Evolutionary conservation across 2,113 vertebrate genomes (phyloP).

Genomic region (Sterrhoptilus dennistouni): DNA sequence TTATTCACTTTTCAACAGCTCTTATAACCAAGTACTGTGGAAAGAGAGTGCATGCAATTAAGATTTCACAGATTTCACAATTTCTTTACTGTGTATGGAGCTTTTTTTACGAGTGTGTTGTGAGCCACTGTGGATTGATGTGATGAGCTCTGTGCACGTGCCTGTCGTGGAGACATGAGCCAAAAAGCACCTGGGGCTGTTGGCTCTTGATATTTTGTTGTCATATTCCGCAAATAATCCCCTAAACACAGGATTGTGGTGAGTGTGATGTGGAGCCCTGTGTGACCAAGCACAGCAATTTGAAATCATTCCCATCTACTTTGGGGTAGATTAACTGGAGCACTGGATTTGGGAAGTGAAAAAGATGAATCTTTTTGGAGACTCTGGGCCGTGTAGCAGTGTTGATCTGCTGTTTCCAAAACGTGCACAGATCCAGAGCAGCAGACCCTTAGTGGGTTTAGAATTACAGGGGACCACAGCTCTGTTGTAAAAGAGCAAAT

Average conservation of each 20-base stretch:
- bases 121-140: not conserved
- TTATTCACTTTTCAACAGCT: not conserved
- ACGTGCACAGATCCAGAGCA: not conserved
- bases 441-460: not conserved
- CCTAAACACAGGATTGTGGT: not conserved
- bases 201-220: not conserved
- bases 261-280: not conserved
- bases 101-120: not conserved
- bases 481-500: not conserved
- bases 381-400: not conserved
- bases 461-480: not conserved
- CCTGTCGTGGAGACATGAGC: not conserved
- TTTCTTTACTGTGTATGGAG: not conserved
- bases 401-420: not conserved
- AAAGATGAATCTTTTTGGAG: not conserved
- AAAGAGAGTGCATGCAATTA: not conserved
- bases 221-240: not conserved
- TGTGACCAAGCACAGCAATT: not conserved
- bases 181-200: not conserved
- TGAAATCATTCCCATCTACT: not conserved
- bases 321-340: not conserved
- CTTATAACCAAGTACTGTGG: not conserved
- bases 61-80: not conserved
- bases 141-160: fast-evolving
- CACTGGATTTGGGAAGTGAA: not conserved